Conservation (phyloP, 1,140 invertebrate genomes). For the Monomorium pharaonis region DNA sequence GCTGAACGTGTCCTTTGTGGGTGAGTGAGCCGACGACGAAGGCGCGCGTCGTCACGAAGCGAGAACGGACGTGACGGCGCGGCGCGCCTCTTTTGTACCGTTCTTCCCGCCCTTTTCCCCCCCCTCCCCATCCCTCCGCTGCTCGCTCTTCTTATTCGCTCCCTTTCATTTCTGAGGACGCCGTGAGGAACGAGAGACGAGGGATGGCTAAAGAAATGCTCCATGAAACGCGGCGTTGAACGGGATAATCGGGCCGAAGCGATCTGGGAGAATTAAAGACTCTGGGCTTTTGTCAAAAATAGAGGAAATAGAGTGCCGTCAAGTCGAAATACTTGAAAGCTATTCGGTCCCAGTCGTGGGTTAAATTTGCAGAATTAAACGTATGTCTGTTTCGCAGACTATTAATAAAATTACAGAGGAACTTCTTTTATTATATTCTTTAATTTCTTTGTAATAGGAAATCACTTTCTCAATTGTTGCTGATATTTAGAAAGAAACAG, state of each 20-base stretch:
- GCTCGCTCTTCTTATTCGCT: background rate
- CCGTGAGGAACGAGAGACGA: background rate
- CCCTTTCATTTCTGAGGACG: background rate
- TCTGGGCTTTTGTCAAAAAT: background rate
- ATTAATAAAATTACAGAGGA: no score
- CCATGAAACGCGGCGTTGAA: background rate
- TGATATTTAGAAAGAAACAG: no score
- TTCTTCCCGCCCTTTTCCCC: background rate
- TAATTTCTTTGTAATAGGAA: no score
- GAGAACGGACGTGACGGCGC: background rate
- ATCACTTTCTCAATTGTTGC: no score
- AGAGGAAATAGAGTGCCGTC: background rate
- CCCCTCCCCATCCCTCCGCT: background rate
- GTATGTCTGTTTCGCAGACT: no score
- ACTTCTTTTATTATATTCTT: no score
- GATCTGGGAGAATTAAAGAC: background rate
- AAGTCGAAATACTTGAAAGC: background rate
- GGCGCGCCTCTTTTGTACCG: conserved; percentile 12
- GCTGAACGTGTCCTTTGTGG: conserved; percentile 89
- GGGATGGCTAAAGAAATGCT: conserved; percentile 8
- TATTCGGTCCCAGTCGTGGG: background rate
- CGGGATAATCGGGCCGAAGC: conserved; percentile 2
- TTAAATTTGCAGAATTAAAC: no score
- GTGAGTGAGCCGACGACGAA: conserved; percentile 85
- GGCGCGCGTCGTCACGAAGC: background rate